Conservation (phyloP, 2,797 vertebrate genomes). For the Xerus rutilus region DNA sequence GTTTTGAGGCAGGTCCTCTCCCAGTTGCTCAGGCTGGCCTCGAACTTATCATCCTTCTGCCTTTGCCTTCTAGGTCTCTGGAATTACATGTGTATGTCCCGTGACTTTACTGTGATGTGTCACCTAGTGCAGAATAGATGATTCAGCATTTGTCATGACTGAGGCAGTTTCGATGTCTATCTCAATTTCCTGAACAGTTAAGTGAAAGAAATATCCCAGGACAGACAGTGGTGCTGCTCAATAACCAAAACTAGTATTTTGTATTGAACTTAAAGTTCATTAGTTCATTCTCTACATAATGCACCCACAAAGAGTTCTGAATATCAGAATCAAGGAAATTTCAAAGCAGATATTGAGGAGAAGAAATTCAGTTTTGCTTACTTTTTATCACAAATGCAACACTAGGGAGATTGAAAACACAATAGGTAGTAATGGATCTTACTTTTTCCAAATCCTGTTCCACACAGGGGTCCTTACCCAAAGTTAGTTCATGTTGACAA, state of each 20-base stretch:
- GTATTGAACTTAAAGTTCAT: neutral
- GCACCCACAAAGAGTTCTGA: neutral
- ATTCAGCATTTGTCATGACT: neutral
- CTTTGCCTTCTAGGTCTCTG: neutral
- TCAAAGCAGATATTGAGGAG: conserved; percentile 94
- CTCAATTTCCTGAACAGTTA: neutral
- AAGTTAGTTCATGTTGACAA: conserved; percentile 96
- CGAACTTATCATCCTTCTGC: neutral
- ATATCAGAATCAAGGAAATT: neutral
- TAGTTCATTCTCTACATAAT: neutral
- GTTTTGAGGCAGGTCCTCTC: neutral
- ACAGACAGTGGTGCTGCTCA: neutral
- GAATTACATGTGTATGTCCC: neutral
- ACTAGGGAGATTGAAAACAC: conserved; percentile 95
- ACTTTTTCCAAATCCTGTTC: conserved; percentile 95
- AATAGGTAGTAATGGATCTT: conserved; percentile 92
- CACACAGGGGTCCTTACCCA: conserved; percentile 95
- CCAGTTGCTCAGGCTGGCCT: neutral
- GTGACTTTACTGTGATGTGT: neutral
- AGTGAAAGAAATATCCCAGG: neutral
- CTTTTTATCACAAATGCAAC: conserved; percentile 93
- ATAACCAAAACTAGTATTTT: neutral
- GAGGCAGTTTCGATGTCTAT: neutral
- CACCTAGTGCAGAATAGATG: accelerated
- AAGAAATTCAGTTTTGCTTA: conserved; percentile 94